Percentiles rank a stretch among this genome's conserved stretches.
phyloP scores from a whole-genome alignment of 2,113 vertebrate species.

The Pseudorhombus dupliciocellatus region DNA sequence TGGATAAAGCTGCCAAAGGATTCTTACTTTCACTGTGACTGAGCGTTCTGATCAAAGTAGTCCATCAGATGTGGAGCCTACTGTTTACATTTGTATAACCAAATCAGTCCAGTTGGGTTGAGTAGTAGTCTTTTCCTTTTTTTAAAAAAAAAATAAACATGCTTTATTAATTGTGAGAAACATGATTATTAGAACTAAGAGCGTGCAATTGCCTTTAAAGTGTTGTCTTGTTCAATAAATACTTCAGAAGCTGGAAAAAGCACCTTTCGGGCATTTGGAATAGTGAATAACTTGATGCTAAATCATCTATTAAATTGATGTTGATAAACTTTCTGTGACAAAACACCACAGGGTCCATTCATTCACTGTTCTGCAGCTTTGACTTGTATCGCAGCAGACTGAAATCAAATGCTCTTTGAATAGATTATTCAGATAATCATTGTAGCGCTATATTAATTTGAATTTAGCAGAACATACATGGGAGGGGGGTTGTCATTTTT shows the following conservation, averaged over 20 bases:
- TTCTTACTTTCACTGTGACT: constrained; percentile 4
- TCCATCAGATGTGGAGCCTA: no score
- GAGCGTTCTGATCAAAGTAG: not conserved
- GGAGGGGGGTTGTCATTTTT: no score
- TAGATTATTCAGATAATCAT: not conserved
- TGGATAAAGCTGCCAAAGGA: not conserved
- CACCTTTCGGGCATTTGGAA: not conserved
- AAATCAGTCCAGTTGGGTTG: not conserved
- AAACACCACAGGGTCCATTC: not conserved
- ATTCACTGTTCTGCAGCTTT: not conserved
- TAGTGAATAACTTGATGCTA: not conserved
- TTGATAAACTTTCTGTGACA: not conserved
- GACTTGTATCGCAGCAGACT: not conserved
- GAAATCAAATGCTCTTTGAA: not conserved
- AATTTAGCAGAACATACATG: not conserved
- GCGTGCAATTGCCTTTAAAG: no score
- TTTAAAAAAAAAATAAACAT: no score
- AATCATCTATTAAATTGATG: not conserved
- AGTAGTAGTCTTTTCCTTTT: no score
- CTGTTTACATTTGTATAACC: not conserved
- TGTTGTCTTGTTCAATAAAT: no score
- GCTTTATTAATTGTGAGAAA: no score
- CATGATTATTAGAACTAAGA: no score
- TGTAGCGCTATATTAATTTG: not conserved
- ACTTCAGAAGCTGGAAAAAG: not conserved